Evolutionary conservation across 2,797 vertebrate genomes (phyloP).

Genomic region (Paguma larvata): DNA sequence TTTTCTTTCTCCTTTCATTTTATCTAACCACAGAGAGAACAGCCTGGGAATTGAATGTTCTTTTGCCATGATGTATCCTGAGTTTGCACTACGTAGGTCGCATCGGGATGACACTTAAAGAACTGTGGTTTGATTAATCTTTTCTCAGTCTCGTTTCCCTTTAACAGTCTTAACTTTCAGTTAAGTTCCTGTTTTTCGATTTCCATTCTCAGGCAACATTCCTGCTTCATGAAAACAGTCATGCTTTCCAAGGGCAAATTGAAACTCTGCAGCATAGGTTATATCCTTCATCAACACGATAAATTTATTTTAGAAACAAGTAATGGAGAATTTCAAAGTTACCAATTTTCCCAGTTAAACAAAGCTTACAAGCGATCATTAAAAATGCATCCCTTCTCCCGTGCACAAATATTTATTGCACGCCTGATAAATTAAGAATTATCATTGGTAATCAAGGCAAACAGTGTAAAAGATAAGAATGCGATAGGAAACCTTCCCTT

Average conservation of each 20-base stretch:
- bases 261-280: slow-evolving; percentile 68
- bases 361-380: neutral
- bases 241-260: slow-evolving; percentile 70
- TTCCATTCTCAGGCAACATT: slow-evolving; percentile 74
- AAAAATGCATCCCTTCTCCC: slow-evolving; percentile 4
- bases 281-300: slow-evolving; percentile 67
- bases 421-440: neutral
- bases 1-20: neutral
- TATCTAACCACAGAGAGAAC: neutral
- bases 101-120: slow-evolving; percentile 19
- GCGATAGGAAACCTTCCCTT: neutral
- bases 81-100: neutral
- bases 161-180: slow-evolving; percentile 70
- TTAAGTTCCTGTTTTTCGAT: slow-evolving; percentile 76
- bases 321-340: slow-evolving; percentile 64
- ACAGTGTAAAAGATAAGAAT: neutral
- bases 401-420: neutral
- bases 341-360: slow-evolving; percentile 56
- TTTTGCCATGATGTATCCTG: neutral
- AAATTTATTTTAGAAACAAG: slow-evolving; percentile 73
- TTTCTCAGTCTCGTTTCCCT: slow-evolving; percentile 60
- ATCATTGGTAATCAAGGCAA: neutral
- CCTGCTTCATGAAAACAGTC: slow-evolving; percentile 79
- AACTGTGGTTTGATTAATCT: slow-evolving; percentile 53
- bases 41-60: neutral